Evolutionary conservation across 2,888 invertebrate genomes (phyloP), one percentile per base, ranked within the genome.

Genomic region (Rapana venosa): DNA sequence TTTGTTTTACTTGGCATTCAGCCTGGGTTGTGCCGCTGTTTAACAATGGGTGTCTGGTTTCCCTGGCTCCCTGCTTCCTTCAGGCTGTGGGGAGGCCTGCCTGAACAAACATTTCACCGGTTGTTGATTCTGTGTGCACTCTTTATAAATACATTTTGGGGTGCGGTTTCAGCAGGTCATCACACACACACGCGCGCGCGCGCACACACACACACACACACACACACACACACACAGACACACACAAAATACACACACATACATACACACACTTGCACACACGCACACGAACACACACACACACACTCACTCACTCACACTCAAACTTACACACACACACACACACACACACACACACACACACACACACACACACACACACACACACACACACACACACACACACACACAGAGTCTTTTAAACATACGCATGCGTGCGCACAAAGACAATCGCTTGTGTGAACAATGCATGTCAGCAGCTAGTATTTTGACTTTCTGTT

Each of bases 201-300:
- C 74, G n/a, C n/a, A n/a, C 74, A 74, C n/a, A n/a, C 74, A 74
- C n/a, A 74, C 74, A 74, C n/a, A 74, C 74, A 74, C 11, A 74
- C n/a, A 74, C n/a, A 74, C 74, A 74, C n/a, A n/a, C 74, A 74
- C n/a, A n/a, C 74, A 74, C n/a, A 61, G 13, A 17, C 61, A 61
- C 61, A 61, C 61, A 61, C 61, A 61, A 8, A 8, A 61, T 17
- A 20, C 70, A 61, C 61, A 61, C 61, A 61, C 70, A 70, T 26
- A 70, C 70, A 70, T 8, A 70, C 70, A 61, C 70, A 22, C 70
- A 22, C 70, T 8, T 26, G n/a, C 26, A 4, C 74, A n/a, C n/a
- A 74, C 74, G 11, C 22, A 74, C 74, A 5, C 1, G n/a, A 4
- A n/a, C 74, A 13, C 26, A 74, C 74, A 30, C 74, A n/a, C 6